These are phyloP conservation scores for Oxytorus armatus DNA, from an alignment of 2,888 invertebrate genomes.

Conservation along the genomic window DNA sequence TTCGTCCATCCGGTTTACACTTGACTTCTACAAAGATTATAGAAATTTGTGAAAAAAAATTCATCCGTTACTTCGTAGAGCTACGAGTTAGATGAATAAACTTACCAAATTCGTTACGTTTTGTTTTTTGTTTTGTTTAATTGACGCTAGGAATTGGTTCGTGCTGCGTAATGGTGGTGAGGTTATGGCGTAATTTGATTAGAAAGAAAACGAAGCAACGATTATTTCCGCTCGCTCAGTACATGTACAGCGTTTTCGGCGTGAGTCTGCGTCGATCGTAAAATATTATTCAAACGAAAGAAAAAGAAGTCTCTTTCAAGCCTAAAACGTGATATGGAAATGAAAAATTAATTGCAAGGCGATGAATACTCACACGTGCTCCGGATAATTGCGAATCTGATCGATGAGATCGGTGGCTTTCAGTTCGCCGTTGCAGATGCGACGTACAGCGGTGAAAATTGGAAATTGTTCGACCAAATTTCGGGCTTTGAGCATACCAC, in stretches of 20 bases:
- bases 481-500: slow-evolving; percentile 95
- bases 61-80: too few relatives aligned
- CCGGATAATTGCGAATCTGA: slow-evolving; percentile 97
- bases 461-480: slow-evolving; percentile 97
- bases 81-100: too few relatives aligned
- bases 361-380: slow-evolving; percentile 93
- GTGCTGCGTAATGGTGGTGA: too few relatives aligned
- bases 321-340: neutral
- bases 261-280: slow-evolving; percentile 71
- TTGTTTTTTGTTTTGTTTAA: too few relatives aligned
- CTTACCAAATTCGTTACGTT: too few relatives aligned
- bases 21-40: too few relatives aligned
- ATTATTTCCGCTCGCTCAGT: slow-evolving; percentile 66
- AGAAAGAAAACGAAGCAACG: neutral
- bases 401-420: slow-evolving; percentile 94
- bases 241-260: slow-evolving; percentile 76
- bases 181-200: slow-evolving; percentile 24
- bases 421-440: slow-evolving; percentile 94
- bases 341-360: slow-evolving; percentile 21
- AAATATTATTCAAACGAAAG: slow-evolving; percentile 14
- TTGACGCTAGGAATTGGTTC: too few relatives aligned
- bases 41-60: too few relatives aligned
- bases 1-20: too few relatives aligned
- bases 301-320: neutral
- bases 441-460: slow-evolving; percentile 97